Percentiles rank a stretch among this genome's conserved stretches.
phyloP scores from a whole-genome alignment of 2,797 vertebrate species.

The Mareca penelope region DNA sequence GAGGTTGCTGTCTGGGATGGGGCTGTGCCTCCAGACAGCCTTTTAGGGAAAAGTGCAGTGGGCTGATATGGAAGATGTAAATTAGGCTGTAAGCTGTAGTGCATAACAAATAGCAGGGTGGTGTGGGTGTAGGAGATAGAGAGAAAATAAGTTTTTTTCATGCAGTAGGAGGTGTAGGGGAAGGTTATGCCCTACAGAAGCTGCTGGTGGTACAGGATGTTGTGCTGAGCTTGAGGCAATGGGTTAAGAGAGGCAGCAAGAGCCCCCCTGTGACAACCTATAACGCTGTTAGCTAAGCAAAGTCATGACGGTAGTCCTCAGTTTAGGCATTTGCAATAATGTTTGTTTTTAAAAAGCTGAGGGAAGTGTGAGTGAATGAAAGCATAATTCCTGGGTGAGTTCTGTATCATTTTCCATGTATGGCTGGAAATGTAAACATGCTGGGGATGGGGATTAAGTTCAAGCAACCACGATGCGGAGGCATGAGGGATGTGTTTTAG shows the following conservation, averaged over 20 bases:
- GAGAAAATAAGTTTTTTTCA: accelerated
- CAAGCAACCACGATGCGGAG: not conserved
- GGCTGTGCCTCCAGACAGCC: not conserved
- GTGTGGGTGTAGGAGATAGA: not conserved
- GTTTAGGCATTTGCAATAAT: not conserved
- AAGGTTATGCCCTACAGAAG: not conserved
- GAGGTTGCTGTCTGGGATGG: not conserved
- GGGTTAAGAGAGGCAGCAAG: not conserved
- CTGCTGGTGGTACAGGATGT: not conserved
- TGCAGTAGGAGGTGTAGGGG: accelerated
- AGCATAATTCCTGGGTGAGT: not conserved
- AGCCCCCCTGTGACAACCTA: too few species aligned
- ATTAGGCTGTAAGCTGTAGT: too few species aligned
- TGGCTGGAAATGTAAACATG: not conserved
- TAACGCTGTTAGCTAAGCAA: accelerated
- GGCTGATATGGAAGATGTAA: not conserved
- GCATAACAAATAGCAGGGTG: not conserved
- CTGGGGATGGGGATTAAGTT: not conserved
- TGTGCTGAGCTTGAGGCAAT: not conserved
- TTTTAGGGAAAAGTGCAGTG: not conserved
- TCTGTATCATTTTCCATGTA: not conserved
- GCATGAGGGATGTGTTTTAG: not conserved
- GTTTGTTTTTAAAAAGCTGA: not conserved
- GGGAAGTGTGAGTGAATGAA: not conserved
- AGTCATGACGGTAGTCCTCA: not conserved